Evolutionary conservation across 2,888 invertebrate genomes (phyloP), one percentile per base, ranked within the genome.

Genomic region (Drosophila kuntzei): DNA sequence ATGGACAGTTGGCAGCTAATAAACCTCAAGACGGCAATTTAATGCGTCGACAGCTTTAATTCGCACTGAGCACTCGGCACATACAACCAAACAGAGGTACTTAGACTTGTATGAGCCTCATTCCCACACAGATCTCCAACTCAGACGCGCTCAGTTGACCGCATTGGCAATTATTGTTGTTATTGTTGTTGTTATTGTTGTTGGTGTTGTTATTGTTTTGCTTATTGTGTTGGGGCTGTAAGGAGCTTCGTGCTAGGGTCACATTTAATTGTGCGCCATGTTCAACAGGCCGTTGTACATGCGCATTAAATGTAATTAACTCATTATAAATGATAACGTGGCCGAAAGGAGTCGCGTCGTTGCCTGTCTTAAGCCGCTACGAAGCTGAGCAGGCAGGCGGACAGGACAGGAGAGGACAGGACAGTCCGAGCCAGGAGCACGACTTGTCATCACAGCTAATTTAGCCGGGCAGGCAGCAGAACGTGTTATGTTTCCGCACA

Each of bases 301-400:
- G 85, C 81, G 87, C 87, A 89, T 86, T 86, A 88, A 88, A 89
- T 80, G 86, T 86, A 86, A 86, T 86, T 86, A 86, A 89, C 86
- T 86, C 90, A 86, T 86, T 86, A 86, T 89, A 89, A 86, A 89
- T 86, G 89, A 86, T 89, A 86, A 86, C 89, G 81, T 76, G 74
- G 77, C 65, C 76, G 43, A 83, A 68, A 66, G 75, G 82, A 85
- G 70, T 69, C 66, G 63, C 77, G 37, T 53, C 58, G 59, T 25
- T 46, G 37, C 22, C 16, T 46, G 73, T 84, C 82, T 82, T 87
- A 84, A 82, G 87, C 85, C 66, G 62, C 68, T 63, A 39, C 57
- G 50, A 60, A 50, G 67, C 62, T 54, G 54, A 73, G 50, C 44
- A 57, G 41, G 46, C 27, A 39, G 27, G 8, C 57, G 25, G 53